phyloP scores from a whole-genome alignment of 1,140 invertebrate genomes.

The Plectus sambesii region DNA sequence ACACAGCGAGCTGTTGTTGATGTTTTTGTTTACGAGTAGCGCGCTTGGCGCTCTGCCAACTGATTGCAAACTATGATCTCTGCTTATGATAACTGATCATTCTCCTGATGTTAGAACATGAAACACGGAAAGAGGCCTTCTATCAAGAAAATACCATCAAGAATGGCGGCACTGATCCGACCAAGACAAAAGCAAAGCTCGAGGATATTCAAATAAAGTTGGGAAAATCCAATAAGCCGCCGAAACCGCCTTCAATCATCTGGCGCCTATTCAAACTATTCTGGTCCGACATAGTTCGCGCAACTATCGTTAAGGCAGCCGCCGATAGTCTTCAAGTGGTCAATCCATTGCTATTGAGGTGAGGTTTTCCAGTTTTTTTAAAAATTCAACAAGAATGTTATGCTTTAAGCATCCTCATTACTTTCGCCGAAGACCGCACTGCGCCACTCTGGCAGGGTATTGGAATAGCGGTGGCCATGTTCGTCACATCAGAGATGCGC shows the following conservation, averaged over 20 bases:
- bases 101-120: constrained; percentile 13
- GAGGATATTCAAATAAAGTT: constrained; percentile 3
- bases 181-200: constrained; percentile 11
- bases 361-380: background rate
- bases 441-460: constrained; percentile 20
- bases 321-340: constrained; percentile 24
- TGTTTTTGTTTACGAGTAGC: too few relatives aligned
- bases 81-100: too few relatives aligned
- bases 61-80: too few relatives aligned
- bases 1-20: too few relatives aligned
- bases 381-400: background rate
- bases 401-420: constrained; percentile 19
- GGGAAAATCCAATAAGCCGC: too few relatives aligned
- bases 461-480: constrained; percentile 11
- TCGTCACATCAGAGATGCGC: constrained; percentile 18
- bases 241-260: constrained; percentile 20
- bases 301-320: constrained; percentile 17
- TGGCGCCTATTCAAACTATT: constrained; percentile 16
- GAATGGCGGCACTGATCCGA: constrained; percentile 6
- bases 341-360: constrained; percentile 25
- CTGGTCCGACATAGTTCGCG: constrained; percentile 21
- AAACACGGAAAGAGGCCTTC: constrained; percentile 14
- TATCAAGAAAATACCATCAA: constrained; percentile 15
- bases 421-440: constrained; percentile 24
- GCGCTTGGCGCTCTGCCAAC: too few relatives aligned